Conservation (phyloP, 2,797 vertebrate genomes). For the Myotis planiceps region DNA sequence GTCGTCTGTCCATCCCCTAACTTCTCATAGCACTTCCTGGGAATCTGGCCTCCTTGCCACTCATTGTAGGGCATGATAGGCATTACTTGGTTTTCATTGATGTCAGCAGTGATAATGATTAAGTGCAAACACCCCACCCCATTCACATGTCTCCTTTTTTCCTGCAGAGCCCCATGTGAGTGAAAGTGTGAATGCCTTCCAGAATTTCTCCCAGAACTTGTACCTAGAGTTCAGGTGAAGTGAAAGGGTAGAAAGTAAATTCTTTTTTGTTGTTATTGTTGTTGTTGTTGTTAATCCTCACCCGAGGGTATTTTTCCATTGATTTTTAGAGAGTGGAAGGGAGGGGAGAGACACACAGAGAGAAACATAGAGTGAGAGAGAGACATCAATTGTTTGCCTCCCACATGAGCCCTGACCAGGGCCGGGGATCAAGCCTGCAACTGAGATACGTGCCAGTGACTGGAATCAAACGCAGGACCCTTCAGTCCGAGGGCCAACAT, state of each 20-base stretch:
- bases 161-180: not conserved
- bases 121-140: slow-evolving; percentile 54
- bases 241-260: not conserved
- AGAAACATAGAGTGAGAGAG: no score
- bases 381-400: no score
- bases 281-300: no score
- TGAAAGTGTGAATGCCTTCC: not conserved
- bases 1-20: not conserved
- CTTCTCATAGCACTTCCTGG: not conserved
- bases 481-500: no score
- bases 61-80: fast-evolving
- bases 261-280: no score
- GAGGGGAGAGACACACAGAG: no score
- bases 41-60: not conserved
- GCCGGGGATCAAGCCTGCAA: no score
- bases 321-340: no score
- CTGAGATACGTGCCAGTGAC: no score
- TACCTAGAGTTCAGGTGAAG: not conserved
- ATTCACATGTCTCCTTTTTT: not conserved
- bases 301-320: no score
- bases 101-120: slow-evolving; percentile 72
- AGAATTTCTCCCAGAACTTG: not conserved
- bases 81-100: slow-evolving; percentile 31
- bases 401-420: no score
- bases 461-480: no score